Evolutionary conservation across 2,797 vertebrate genomes (phyloP).

Genomic region (Acrossocheilus wenchowensis): DNA sequence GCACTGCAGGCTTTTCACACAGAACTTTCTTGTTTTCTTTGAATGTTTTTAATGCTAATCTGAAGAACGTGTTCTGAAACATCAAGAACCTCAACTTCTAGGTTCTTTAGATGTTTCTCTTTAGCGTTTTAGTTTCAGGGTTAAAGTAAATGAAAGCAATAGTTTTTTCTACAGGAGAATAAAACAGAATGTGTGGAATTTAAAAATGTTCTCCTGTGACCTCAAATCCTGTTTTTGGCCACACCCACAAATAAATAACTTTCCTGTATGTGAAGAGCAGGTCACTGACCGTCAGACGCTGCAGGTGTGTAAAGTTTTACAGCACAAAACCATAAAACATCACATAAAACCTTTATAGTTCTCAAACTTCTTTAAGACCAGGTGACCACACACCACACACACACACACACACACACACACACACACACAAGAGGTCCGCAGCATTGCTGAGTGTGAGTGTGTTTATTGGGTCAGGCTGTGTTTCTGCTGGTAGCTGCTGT

Average conservation of each 20-base stretch:
- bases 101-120: no score
- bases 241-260: no score
- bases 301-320: slow-evolving; percentile 50
- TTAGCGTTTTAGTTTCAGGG: not conserved
- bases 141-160: not conserved
- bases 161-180: not conserved
- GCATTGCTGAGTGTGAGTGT: not conserved
- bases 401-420: no score
- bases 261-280: slow-evolving; percentile 19
- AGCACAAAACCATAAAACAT: slow-evolving; percentile 37
- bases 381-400: not conserved
- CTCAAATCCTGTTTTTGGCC: no score
- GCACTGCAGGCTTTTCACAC: not conserved
- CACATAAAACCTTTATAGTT: slow-evolving; percentile 49
- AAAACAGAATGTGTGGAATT: no score
- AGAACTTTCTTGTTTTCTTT: not conserved
- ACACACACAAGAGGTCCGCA: not conserved
- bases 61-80: not conserved
- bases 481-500: slow-evolving; percentile 85
- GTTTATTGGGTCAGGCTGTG: slow-evolving; percentile 67
- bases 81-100: not conserved
- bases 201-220: no score
- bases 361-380: slow-evolving; percentile 32
- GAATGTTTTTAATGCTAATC: not conserved
- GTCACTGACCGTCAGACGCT: slow-evolving; percentile 63